Evolutionary conservation across 1,140 invertebrate genomes (phyloP), one percentile per base, ranked within the genome.

Genomic region (Megalopta genalis): DNA sequence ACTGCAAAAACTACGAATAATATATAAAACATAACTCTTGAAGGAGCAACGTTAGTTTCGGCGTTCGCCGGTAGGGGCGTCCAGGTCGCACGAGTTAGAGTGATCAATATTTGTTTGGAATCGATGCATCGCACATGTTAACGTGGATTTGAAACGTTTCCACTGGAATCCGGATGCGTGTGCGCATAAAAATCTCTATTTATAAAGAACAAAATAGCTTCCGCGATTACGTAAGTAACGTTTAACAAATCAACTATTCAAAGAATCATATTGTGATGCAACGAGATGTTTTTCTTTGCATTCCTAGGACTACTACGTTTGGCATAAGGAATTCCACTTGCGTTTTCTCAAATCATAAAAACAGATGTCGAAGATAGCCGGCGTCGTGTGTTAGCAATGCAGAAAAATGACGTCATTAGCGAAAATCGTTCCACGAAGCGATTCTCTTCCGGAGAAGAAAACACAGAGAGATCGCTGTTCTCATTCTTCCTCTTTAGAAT

Each of bases 381-480:
- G n/a, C n/a, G 52, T 3, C 6, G 21, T n/a, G 21, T 57, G n/a
- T n/a, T n/a, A n/a, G 21, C 0, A n/a, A n/a, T n/a, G 54, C 8
- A 9, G 21, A n/a, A n/a, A 60, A 60, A 60, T 60, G 25, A 27
- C 59, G 59, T 27, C 23, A 60, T 27, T 60, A 60, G 10, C 4
- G 59, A 1, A 14, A 27, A 60, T 25, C 6, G 59, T 18, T 18
- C 49, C 49, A n/a, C n/a, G 18, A 8, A 57, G n/a, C 54, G 18
- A 57, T 57, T n/a, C 54, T n/a, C 5, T 57, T 16, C 16, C 46
- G 5, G 16, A 18, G 6, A 14, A 60, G 23, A 25, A 14, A 27
- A 25, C 21, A 84, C 84, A 80, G 81, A 70, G 70, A 37, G n/a
- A 54, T 60, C 63, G 52, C 78, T 82, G 27, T 39, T 42, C 21